Evolutionary conservation across 2,113 vertebrate species (phyloP), one percentile per base, ranked within the genome.

Genomic region (Myrmecophaga tridactyla): DNA sequence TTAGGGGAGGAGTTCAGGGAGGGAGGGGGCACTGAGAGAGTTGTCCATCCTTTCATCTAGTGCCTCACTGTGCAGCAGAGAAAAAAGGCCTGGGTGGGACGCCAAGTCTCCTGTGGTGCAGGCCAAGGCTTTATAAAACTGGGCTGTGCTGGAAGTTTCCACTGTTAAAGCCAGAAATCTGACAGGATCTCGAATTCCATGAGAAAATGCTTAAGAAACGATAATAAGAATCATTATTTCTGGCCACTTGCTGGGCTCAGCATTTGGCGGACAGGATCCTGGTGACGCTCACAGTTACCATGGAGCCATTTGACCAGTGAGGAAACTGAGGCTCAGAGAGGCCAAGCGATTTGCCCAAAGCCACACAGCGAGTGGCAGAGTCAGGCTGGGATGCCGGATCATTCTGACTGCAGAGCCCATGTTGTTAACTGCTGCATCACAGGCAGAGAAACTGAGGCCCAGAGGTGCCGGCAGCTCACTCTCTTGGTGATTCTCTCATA

Each of bases 191-290:
- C 13, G 2, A 31, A 76, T 90, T 96, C 90, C 13, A 2, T 86
- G 86, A 84, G 91, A 86, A 96, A 93, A 87, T 43, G 20, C 73
- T 92, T 6, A 87, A 88, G 90, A 67, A 75, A 82, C 78, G 73
- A 78, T 82, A 82, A 60, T 36, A 69, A 27, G 51, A 69, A 39
- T 27, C 77, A 56, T 78, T 36, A 31, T 81, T 89, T 81, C 56
- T 8, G 25, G 76, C 67, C 69, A 5, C 62, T 73, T 60, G 10
- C 13, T 62, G 67, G 69, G 56, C 82, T 86, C 48, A 25, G 8
- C 13, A 31, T 67, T 89, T 58, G n/a, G 23, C 8, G 0, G 1
- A 15, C 43, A 27, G 41, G 85, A 62, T 23, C 86, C 76, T 36
- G 7, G 56, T 20, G 51, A 72, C n/a, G 13, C 60, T 29, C n/a